Evolutionary conservation across 2,888 invertebrate species (phyloP).

Genomic region (Drosophila vallismaia): DNA sequence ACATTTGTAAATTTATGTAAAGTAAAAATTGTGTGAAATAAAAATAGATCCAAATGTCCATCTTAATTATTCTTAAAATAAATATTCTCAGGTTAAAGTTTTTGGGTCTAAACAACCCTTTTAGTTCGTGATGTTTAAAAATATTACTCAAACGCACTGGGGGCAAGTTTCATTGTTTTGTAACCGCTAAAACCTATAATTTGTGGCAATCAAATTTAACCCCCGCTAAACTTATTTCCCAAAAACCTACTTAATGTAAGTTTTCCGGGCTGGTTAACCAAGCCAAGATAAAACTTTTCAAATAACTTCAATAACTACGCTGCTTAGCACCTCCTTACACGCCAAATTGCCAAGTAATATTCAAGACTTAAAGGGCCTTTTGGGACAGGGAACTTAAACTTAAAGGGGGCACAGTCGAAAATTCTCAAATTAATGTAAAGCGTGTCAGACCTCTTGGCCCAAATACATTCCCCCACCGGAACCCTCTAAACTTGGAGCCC

Average conservation of each 20-base stretch:
- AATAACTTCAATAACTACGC: constrained; percentile 11
- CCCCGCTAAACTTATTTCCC: neutral
- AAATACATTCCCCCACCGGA: constrained; percentile 6
- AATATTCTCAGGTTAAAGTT: neutral
- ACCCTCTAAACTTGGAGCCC: neutral
- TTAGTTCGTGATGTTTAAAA: neutral
- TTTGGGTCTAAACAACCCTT: neutral
- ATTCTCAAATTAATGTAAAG: constrained; percentile 40
- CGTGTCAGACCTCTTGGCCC: constrained; percentile 31
- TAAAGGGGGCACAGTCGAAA: constrained; percentile 21
- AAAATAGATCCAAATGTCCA: neutral
- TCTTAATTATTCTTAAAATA: neutral
- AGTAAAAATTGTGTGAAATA: neutral
- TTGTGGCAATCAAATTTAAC: neutral
- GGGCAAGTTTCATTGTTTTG: neutral
- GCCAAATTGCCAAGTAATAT: constrained; percentile 6
- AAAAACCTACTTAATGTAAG: neutral
- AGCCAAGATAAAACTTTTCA: constrained; percentile 5
- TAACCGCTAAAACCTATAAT: neutral
- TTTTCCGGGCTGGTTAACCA: constrained; percentile 3
- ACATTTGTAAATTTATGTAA: neutral
- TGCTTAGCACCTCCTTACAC: constrained; percentile 20
- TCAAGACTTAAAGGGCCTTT: constrained; percentile 21
- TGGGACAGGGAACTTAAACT: constrained; percentile 1
- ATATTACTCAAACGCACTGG: too few species aligned